Base-by-base conservation (phyloP, 2,888 invertebrate species). In the Eupithecia pulchellata region DNA sequence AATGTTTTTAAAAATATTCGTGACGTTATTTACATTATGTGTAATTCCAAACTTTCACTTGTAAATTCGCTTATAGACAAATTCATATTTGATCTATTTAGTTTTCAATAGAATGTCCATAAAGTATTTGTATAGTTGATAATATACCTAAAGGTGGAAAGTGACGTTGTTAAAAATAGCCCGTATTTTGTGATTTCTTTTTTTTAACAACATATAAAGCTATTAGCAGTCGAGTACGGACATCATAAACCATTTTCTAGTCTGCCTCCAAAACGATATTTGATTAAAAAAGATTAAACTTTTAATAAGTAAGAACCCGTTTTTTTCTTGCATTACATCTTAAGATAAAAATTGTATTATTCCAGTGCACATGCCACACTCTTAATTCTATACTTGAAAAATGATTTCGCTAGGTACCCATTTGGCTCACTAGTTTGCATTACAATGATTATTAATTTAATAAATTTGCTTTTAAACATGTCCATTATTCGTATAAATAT, bases 371-470 rank as follows among this genome's bases (percentile, higher is more conserved):
- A 17, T 11, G 11, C 11, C 5, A 20, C 34, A 25, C 8, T 13
- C n/a, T 61, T 34, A n/a, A 30, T 20, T 20, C 20, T 30, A 58
- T 61, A 34, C 60, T 61, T 34, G 34, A 34, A 34, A 61, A 34
- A 61, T 34, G 34, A 61, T 25, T 58, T n/a, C 20, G 34, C 60
- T 61, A 57, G 29, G 6, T 57, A 57, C 14, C 14, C 20, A 30
- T 58, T 58, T 61, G 60, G 60, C 60, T 61, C 20, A 34, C 34
- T 29, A 25, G 2, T 60, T 20, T 61, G n/a, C 20, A 58, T 58
- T 58, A 29, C 57, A 42, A 57, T 29, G 17, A 58, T 58, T 58
- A 29, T 58, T 20, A 47, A 20, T n/a, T 47, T 47, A 20, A 42
- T 42, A 42, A 47, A 47, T 47, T 20, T 9, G 42, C 42, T 47